Evolutionary conservation across 1,140 invertebrate genomes (phyloP).

Genomic region (Doryteuthis pealeii): DNA sequence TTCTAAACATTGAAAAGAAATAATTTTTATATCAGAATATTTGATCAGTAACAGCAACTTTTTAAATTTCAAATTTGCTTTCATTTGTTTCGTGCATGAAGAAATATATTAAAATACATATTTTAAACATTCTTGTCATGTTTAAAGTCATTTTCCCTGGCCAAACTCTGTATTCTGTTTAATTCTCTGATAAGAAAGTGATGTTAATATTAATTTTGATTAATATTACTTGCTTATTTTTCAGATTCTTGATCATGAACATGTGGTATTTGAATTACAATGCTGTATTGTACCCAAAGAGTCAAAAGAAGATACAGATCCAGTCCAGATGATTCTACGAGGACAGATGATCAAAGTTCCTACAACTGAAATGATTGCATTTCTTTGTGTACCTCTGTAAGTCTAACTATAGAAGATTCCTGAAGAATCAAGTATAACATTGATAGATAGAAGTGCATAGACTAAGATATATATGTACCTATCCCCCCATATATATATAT

Average conservation of each 20-base stretch:
- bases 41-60: too few relatives aligned
- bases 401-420: conserved; percentile 46
- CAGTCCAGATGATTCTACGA: conserved; percentile 61
- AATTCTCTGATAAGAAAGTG: too few relatives aligned
- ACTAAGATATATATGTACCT: background rate
- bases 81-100: too few relatives aligned
- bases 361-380: conserved; percentile 77
- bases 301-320: background rate
- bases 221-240: background rate
- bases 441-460: background rate
- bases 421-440: background rate
- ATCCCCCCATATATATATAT: too few relatives aligned
- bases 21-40: too few relatives aligned
- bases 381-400: conserved; percentile 83
- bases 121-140: too few relatives aligned
- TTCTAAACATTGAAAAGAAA: too few relatives aligned
- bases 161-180: too few relatives aligned
- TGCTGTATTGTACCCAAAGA: background rate
- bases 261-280: background rate
- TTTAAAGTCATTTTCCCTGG: too few relatives aligned
- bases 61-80: too few relatives aligned
- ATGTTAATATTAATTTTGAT: too few relatives aligned
- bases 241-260: background rate
- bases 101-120: too few relatives aligned
- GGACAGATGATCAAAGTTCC: conserved; percentile 83